Evolutionary conservation across 2,113 vertebrate species (phyloP).

Genomic region (Panthera uncia): DNA sequence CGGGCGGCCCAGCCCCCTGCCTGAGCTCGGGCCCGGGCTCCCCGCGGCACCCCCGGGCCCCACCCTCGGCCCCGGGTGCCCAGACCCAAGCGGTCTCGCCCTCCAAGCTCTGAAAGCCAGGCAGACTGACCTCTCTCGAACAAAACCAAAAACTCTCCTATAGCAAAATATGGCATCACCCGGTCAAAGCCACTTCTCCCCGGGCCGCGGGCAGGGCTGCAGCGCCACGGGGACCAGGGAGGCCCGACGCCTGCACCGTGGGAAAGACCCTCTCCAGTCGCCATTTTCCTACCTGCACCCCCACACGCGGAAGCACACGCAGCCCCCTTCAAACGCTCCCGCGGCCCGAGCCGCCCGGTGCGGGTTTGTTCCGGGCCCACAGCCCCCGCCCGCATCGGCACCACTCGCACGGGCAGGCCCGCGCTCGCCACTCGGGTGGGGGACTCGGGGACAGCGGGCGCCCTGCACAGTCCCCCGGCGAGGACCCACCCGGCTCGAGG

Average conservation of each 20-base stretch:
- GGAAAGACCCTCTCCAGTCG: fast-evolving
- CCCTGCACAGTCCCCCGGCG: background rate
- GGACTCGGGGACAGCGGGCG: background rate
- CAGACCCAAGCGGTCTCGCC: fast-evolving
- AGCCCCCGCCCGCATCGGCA: background rate
- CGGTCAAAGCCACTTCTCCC: background rate
- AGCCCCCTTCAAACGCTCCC: background rate
- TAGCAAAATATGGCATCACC: fast-evolving
- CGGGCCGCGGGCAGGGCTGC: fast-evolving
- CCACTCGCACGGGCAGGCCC: background rate
- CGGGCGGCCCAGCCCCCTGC: fast-evolving
- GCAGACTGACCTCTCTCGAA: background rate
- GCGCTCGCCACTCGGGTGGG: background rate
- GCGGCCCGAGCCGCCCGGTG: background rate
- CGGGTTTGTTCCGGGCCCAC: background rate
- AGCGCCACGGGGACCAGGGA: fast-evolving
- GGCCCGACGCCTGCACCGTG: fast-evolving
- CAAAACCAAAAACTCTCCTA: background rate
- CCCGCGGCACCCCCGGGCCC: background rate
- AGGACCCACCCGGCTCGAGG: background rate
- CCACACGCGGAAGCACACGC: background rate
- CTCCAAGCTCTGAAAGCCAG: background rate
- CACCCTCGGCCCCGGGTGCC: background rate
- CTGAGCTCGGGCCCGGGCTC: background rate
- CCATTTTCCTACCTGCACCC: background rate